Evolutionary conservation across 2,888 invertebrate species (phyloP), one percentile per base, ranked within the genome.

Genomic region (Sipha maydis): DNA sequence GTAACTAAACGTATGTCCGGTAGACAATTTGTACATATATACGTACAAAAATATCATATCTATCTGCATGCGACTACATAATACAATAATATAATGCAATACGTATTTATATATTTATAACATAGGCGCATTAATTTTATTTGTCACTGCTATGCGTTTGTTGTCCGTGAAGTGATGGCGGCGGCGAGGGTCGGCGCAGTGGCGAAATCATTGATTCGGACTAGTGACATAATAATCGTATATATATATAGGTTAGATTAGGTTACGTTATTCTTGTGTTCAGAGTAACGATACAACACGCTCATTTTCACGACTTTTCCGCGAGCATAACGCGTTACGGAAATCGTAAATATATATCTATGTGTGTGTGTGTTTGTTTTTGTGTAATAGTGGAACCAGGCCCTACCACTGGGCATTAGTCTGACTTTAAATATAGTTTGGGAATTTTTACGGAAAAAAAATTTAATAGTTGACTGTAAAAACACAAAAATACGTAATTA

Each of bases 1-100:
- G 82, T 82, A 41, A 82, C 82, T 82, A 82, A 82, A 82, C 67
- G 80, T n/a, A 82, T 41, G 80, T n/a, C 21, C 38, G 28, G 71
- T 71, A 71, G 7, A 61, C 31, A 71, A 17, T 28, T 25, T 69
- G 17, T 4, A 3, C 67, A 11, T 7, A 9, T 3, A 67, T 8
- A 28, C 14, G 28, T 28, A 69, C n/a, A 14, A 69, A n/a, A 61
- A 61, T 61, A 61, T 61, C 7, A n/a, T 67, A n/a, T n/a, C 21
- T 67, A 67, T n/a, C 9, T 25, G 21, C 0, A 11, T 11, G 69
- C 28, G 31, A 25, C 21, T 71, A 31, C 71, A 71, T 8, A 25
- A 25, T 28, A 67, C 14, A 31, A 71, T 71, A 71, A 28, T 41
- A 21, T 75, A 38, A 21, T 19, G 14, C 14, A 28, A 9, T 48